Conservation (phyloP, 2,888 invertebrate genomes). For the Alsophila aescularia region DNA sequence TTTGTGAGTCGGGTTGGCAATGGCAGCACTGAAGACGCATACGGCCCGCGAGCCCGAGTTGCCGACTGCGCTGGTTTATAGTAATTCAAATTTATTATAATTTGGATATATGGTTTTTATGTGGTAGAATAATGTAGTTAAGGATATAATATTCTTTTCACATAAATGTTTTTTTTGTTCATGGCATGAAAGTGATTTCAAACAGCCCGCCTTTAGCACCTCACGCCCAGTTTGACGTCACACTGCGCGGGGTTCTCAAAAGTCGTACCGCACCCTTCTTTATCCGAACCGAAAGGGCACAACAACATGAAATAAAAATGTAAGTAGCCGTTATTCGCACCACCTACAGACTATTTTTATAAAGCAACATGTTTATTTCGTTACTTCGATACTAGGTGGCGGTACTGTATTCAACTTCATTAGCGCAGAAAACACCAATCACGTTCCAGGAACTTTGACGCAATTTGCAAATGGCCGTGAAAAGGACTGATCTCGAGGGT, state of each 20-base stretch:
- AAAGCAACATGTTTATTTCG: slow-evolving; percentile 47
- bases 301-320: slow-evolving; percentile 38
- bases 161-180: too few relatives aligned
- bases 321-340: slow-evolving; percentile 18
- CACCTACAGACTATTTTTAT: slow-evolving; percentile 43
- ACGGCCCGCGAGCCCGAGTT: too few relatives aligned
- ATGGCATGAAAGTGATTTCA: too few relatives aligned
- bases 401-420: slow-evolving; percentile 56
- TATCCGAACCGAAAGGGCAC: slow-evolving; percentile 48
- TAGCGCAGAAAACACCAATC: slow-evolving; percentile 78
- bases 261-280: slow-evolving; percentile 80
- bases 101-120: too few relatives aligned
- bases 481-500: slow-evolving; percentile 80
- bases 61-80: too few relatives aligned
- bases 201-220: slow-evolving; percentile 59
- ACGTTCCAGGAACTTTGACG: slow-evolving; percentile 79
- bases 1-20: too few relatives aligned
- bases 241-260: slow-evolving; percentile 76
- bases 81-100: too few relatives aligned
- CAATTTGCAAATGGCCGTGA: slow-evolving; percentile 86
- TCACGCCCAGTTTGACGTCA: slow-evolving; percentile 86
- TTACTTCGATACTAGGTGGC: slow-evolving; percentile 57
- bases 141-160: too few relatives aligned
- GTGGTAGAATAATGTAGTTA: too few relatives aligned
- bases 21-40: too few relatives aligned